Conservation (phyloP, 2,888 invertebrate genomes). For the Carpatolechia fugitivella region DNA sequence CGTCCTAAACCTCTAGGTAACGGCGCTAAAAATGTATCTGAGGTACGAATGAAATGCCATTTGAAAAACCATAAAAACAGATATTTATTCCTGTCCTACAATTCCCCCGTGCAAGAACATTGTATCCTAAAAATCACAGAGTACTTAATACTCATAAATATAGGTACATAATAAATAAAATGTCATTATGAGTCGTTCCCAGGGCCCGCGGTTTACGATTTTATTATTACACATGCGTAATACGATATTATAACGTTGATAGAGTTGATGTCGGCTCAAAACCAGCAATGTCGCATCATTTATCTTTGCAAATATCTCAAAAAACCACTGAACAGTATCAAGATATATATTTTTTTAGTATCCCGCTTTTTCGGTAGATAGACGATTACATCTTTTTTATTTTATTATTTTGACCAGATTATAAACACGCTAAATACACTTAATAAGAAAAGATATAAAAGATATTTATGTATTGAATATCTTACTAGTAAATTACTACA, state of each 20-base stretch:
- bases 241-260: constrained; percentile 10
- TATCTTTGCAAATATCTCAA: neutral
- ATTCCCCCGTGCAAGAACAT: constrained; percentile 32
- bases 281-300: neutral
- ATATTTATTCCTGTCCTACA: constrained; percentile 23
- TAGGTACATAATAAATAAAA: constrained; percentile 36
- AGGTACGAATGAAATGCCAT: constrained; percentile 7
- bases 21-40: too few species aligned
- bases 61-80: constrained; percentile 30
- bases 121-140: constrained; percentile 32
- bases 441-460: neutral
- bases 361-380: too few species aligned
- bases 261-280: neutral
- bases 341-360: too few species aligned
- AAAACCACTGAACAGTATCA: too few species aligned
- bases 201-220: constrained; percentile 33
- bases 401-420: too few species aligned
- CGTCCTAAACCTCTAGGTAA: too few species aligned
- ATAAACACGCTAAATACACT: too few species aligned
- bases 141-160: too few species aligned
- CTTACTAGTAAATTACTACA: neutral
- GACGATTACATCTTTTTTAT: too few species aligned
- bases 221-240: constrained; percentile 32
- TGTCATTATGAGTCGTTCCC: constrained; percentile 23
- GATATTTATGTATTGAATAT: too few species aligned